These are phyloP conservation scores for Eilema griseolum DNA, from an alignment of 2,888 invertebrate species.

Conservation along the genomic window DNA sequence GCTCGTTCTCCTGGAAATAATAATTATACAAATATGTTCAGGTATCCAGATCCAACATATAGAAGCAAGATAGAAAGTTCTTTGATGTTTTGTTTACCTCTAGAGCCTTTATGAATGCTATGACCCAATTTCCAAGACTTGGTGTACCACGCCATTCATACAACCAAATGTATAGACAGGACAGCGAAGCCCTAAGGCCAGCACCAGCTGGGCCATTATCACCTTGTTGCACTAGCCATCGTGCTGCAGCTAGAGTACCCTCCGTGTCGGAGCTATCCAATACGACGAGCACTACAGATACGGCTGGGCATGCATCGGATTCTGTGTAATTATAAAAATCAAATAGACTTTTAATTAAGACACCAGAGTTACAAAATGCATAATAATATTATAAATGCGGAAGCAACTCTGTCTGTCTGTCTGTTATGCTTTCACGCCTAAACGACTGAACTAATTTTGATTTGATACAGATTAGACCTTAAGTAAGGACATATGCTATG, in stretches of 20 bases:
- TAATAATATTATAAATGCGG: no score
- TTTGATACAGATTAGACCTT: no score
- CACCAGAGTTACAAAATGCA: slow-evolving; percentile 17
- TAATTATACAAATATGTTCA: slow-evolving; percentile 2
- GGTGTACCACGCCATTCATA: slow-evolving; percentile 88
- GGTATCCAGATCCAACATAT: not conserved
- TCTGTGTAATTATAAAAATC: slow-evolving; percentile 53
- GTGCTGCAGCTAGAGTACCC: slow-evolving; percentile 65
- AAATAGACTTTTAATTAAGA: not conserved
- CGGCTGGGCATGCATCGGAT: slow-evolving; percentile 85
- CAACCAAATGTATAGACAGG: slow-evolving; percentile 90
- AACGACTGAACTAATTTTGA: no score
- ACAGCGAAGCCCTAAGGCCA: slow-evolving; percentile 88
- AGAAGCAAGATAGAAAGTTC: not conserved
- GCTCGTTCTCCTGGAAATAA: slow-evolving; percentile 80
- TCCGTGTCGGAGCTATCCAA: slow-evolving; percentile 78
- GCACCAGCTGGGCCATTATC: slow-evolving; percentile 78
- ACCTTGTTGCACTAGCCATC: slow-evolving; percentile 76
- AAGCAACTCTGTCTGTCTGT: no score
- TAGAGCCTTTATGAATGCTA: slow-evolving; percentile 89
- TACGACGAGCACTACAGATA: slow-evolving; percentile 87
- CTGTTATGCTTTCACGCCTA: no score
- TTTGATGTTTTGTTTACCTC: slow-evolving; percentile 70
- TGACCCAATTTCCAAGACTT: slow-evolving; percentile 89
- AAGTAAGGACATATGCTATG: no score